Evolutionary conservation across 2,888 invertebrate species (phyloP).

Genomic region (Liodrosophila aerea): DNA sequence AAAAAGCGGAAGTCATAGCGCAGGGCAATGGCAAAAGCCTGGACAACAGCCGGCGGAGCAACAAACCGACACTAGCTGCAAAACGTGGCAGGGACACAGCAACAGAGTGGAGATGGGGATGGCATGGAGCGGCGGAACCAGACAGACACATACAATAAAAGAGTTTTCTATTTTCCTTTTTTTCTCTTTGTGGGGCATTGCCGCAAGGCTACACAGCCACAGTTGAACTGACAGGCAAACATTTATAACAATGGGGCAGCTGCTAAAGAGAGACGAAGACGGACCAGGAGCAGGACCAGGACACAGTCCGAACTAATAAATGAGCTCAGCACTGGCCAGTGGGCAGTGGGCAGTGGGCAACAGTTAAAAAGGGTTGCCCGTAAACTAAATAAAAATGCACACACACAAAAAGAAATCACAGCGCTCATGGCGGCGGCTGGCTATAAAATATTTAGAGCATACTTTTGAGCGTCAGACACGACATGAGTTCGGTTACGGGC

Average conservation of each 20-base stretch:
- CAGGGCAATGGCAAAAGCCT: constrained; percentile 24
- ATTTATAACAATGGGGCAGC: constrained; percentile 65
- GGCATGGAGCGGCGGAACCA: constrained; percentile 16
- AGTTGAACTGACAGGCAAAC: constrained; percentile 66
- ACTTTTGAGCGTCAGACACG: constrained; percentile 32
- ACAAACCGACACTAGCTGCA: constrained; percentile 36
- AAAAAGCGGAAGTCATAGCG: constrained; percentile 54
- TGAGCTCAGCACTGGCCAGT: constrained; percentile 54
- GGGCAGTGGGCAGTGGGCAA: constrained; percentile 37
- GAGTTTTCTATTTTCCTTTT: constrained; percentile 16
- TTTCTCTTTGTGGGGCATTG: constrained; percentile 42
- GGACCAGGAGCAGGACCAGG: constrained; percentile 8
- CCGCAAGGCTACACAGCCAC: constrained; percentile 57
- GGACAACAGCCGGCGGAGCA: constrained; percentile 35
- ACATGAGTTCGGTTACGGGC: neutral
- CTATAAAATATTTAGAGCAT: constrained; percentile 67
- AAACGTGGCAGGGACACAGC: constrained; percentile 5
- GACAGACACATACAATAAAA: constrained; percentile 37
- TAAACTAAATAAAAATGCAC: constrained; percentile 50
- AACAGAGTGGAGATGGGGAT: constrained; percentile 9
- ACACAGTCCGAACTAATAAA: constrained; percentile 69
- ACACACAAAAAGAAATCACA: constrained; percentile 45
- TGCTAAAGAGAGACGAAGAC: constrained; percentile 7
- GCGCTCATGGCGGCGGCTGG: constrained; percentile 30
- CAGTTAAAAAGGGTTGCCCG: constrained; percentile 52